Conservation (phyloP, 2,113 vertebrate genomes). For the Leiothrix lutea region DNA sequence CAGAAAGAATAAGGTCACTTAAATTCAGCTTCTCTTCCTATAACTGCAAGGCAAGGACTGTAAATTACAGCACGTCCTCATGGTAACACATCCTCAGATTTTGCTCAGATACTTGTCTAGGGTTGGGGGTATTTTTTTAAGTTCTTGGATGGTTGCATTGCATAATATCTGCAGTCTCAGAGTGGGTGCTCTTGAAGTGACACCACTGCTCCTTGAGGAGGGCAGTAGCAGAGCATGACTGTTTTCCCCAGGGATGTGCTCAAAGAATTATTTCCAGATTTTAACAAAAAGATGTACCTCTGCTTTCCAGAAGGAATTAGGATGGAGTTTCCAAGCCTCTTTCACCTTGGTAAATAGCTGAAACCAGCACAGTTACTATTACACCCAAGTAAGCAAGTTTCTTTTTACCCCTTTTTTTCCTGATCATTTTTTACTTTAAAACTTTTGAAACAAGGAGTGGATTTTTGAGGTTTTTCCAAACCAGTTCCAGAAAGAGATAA, state of each 20-base stretch:
- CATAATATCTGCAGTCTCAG: neutral
- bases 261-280: neutral
- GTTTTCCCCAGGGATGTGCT: neutral
- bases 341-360: neutral
- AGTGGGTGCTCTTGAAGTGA: neutral
- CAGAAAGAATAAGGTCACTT: neutral
- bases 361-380: neutral
- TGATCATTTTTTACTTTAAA: neutral
- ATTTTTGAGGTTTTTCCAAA: neutral
- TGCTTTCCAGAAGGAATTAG: neutral
- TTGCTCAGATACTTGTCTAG: neutral
- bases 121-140: neutral
- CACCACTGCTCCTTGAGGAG: neutral
- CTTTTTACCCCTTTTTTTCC: neutral
- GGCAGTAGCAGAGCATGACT: neutral
- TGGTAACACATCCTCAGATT: neutral
- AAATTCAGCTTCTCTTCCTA: neutral
- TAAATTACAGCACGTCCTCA: neutral
- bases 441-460: neutral
- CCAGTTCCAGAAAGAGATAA: neutral
- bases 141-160: neutral
- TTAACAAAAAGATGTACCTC: neutral
- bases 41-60: neutral
- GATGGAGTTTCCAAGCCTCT: neutral
- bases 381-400: neutral